A percentile compares a stretch with the other conserved stretches of the same genome.
Conservation (phyloP, 2,113 vertebrate species). For the Aspidoscelis tigris region DNA sequence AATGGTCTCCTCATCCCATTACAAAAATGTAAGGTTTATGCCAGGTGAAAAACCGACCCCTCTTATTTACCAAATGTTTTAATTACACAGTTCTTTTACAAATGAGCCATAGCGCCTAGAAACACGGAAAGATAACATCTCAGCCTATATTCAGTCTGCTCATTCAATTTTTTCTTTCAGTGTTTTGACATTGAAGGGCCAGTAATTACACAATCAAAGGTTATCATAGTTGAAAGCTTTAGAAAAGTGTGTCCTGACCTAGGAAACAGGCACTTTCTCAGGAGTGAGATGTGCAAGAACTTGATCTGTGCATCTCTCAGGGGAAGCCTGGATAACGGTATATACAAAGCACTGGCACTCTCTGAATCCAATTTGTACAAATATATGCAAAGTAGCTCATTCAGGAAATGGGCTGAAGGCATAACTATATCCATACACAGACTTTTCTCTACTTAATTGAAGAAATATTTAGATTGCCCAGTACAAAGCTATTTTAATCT, state of each 20-base stretch:
- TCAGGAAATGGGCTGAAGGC: background rate
- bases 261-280: background rate
- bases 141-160: background rate
- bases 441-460: background rate
- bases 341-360: background rate
- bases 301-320: background rate
- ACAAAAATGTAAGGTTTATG: conserved; percentile 45
- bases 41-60: conserved; percentile 39
- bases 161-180: conserved; percentile 17
- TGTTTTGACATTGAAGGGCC: background rate
- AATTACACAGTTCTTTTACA: conserved; percentile 44
- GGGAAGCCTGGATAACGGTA: background rate
- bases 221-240: background rate
- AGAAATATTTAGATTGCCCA: too few species aligned
- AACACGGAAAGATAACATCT: conserved; percentile 22
- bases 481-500: too few species aligned
- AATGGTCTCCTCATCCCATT: conserved; percentile 48
- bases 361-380: background rate
- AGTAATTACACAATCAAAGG: background rate
- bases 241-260: conserved; percentile 18
- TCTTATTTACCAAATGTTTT: conserved; percentile 34
- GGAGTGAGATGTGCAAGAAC: background rate
- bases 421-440: background rate
- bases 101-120: conserved; percentile 10
- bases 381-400: background rate